phyloP scores from a whole-genome alignment of 2,888 invertebrate species.

The Cheilosia scutellata region DNA sequence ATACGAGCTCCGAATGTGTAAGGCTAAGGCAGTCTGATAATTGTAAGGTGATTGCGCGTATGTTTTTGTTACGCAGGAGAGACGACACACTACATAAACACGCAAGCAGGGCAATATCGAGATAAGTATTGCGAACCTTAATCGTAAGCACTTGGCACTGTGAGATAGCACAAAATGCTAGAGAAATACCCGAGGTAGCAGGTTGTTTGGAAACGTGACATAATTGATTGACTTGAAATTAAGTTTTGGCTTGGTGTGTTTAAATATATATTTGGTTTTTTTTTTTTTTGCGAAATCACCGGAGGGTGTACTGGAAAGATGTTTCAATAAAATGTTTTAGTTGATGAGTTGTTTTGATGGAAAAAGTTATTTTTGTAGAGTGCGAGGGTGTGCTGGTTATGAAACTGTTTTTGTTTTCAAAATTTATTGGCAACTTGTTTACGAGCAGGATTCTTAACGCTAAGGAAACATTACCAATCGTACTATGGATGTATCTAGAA shows the following conservation, averaged over 20 bases:
- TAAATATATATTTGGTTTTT: slow-evolving; percentile 26
- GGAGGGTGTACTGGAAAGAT: slow-evolving; percentile 8
- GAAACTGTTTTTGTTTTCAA: no score
- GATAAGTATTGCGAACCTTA: slow-evolving; percentile 43
- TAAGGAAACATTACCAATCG: no score
- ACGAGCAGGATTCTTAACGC: no score
- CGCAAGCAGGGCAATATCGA: not conserved
- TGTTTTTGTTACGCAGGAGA: slow-evolving; percentile 2
- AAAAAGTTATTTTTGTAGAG: no score
- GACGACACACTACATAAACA: slow-evolving; percentile 4
- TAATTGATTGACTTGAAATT: slow-evolving; percentile 66
- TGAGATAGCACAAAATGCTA: slow-evolving; percentile 37
- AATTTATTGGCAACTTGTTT: no score
- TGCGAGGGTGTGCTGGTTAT: no score
- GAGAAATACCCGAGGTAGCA: slow-evolving; percentile 5
- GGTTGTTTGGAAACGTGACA: slow-evolving; percentile 50
- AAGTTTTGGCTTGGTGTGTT: slow-evolving; percentile 41
- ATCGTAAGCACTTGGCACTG: slow-evolving; percentile 48
- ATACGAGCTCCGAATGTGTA: slow-evolving; percentile 10
- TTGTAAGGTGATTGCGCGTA: slow-evolving; percentile 49
- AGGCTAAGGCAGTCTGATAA: slow-evolving; percentile 1
- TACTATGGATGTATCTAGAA: no score
- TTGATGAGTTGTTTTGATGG: no score
- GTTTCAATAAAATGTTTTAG: not conserved
- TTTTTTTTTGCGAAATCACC: slow-evolving; percentile 16